Evolutionary conservation across 1,140 invertebrate species (phyloP).

Genomic region (Papilio dardanus): DNA sequence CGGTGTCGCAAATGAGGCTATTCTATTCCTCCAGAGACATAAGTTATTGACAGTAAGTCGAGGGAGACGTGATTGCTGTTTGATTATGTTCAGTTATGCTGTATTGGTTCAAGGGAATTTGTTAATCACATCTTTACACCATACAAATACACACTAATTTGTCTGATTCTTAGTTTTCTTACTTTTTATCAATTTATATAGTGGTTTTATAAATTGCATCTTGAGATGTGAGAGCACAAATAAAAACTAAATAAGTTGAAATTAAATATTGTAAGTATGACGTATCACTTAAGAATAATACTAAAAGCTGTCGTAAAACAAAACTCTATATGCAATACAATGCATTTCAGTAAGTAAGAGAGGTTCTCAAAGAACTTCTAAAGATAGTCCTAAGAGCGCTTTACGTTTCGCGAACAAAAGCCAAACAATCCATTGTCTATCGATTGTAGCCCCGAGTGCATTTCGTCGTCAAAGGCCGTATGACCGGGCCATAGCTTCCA

Average conservation of each 20-base stretch:
- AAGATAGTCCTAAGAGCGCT: slow-evolving; percentile 58
- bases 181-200: no score
- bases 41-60: slow-evolving; percentile 48
- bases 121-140: slow-evolving; percentile 32
- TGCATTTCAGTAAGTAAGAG: slow-evolving; percentile 56
- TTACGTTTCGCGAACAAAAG: slow-evolving; percentile 70
- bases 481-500: slow-evolving; percentile 52
- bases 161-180: background rate
- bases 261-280: background rate
- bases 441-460: slow-evolving; percentile 69
- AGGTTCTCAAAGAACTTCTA: slow-evolving; percentile 61
- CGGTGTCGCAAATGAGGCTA: slow-evolving; percentile 77
- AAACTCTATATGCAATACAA: slow-evolving; percentile 44
- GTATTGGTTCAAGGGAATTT: slow-evolving; percentile 47
- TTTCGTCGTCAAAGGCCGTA: slow-evolving; percentile 70
- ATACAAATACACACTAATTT: background rate
- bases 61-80: slow-evolving; percentile 57
- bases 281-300: background rate
- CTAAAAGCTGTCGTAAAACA: slow-evolving; percentile 25
- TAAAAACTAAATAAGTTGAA: background rate
- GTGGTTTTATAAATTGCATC: no score
- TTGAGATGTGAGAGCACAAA: background rate
- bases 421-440: slow-evolving; percentile 76
- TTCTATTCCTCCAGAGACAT: slow-evolving; percentile 72
- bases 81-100: slow-evolving; percentile 63